Evolutionary conservation across 1,140 invertebrate species (phyloP), one percentile per base, ranked within the genome.

Genomic region (Philopotamus ludificatus): DNA sequence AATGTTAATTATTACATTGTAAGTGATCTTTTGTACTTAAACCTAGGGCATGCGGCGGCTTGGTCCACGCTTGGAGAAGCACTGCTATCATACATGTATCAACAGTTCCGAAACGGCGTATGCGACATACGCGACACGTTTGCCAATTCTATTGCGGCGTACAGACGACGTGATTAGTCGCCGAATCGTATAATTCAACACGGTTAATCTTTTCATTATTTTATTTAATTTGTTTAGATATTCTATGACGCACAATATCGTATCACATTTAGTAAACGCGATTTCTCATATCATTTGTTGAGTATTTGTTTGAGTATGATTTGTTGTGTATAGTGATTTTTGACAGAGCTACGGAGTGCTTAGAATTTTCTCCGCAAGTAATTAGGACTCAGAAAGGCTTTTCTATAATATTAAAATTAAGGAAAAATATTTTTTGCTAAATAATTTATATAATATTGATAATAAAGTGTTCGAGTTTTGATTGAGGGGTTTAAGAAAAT

Each of bases 11-110:
- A 60, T 54, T 47, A 60, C 3, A 42, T 25, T 22, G 22, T 60
- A 60, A 60, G 57, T 60, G 57, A 60, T 60, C 57, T 60, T 57
- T 60, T 60, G 57, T 60, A 60, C 57, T 60, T 60, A 60, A 60
- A 54, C 28, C 25, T 47, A 58, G 41, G 34, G 55, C 55, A 47
- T 15, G 18, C 15, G 44, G 44, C 44, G 44, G 44, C 44, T 47
- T 47, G 44, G 7, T 47, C 44, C 44, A 47, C 44, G 44, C 44
- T 47, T 47, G 44, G 44, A 20, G 18, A 47, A 47, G 44, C 44
- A 47, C 44, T 47, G 44, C 10, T 9, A 9, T n/a, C n/a, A n/a
- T n/a, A n/a, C n/a, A n/a, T n/a, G n/a, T n/a, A n/a, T n/a, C n/a
- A n/a, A n/a, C n/a, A n/a, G n/a, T n/a, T n/a, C n/a, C n/a, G n/a